Evolutionary conservation across 2,888 invertebrate species (phyloP).

Genomic region (Metalampra italica): DNA sequence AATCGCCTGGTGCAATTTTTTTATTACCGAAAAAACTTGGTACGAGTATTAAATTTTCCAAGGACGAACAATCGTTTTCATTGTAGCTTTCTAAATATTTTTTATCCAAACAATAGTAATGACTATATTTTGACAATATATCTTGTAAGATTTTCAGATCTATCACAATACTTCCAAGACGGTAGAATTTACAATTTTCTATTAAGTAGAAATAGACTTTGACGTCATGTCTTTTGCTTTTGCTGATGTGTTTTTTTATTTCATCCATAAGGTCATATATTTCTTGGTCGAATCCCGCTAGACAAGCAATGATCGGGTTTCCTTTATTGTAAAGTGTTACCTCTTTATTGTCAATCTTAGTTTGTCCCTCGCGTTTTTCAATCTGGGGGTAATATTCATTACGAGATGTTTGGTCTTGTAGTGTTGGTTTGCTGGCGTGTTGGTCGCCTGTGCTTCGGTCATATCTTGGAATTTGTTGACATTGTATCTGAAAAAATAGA

Average conservation of each 20-base stretch:
- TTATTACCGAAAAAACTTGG: not conserved
- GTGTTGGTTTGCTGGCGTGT: not conserved
- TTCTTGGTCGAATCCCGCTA: constrained; percentile 7
- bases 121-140: constrained; percentile 1
- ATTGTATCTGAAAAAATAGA: not conserved
- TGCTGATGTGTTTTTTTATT: not conserved
- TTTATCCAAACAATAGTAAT: constrained; percentile 8
- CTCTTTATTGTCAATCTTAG: too few species aligned
- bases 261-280: constrained; percentile 6
- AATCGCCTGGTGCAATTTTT: not conserved
- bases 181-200: constrained; percentile 3
- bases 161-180: not conserved
- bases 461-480: too few species aligned
- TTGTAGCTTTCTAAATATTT: constrained; percentile 2
- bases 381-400: not conserved
- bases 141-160: constrained; percentile 5
- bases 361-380: not conserved
- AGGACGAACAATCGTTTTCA: constrained; percentile 3
- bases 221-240: constrained; percentile 1
- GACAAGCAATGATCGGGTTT: not conserved
- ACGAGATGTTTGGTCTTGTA: not conserved
- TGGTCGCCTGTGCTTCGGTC: too few species aligned
- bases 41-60: constrained; percentile 3
- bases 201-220: constrained; percentile 8
- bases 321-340: not conserved